Evolutionary conservation across 2,888 invertebrate genomes (phyloP), one percentile per base, ranked within the genome.

Genomic region (Nemoura dubitans): DNA sequence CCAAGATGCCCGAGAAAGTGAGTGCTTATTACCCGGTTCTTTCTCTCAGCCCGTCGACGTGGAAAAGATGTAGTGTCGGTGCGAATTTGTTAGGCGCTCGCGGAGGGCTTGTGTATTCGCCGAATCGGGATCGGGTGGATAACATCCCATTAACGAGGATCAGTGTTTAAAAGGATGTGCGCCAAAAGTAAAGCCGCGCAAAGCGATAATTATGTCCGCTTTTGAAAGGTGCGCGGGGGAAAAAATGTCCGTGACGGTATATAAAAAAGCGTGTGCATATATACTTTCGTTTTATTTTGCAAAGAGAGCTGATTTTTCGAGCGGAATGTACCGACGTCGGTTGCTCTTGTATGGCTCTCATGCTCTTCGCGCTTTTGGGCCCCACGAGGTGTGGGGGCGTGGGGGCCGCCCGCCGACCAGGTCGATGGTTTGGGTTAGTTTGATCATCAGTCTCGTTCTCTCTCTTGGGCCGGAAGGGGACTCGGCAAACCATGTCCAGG

Each of bases 401-500:
- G 88, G 86, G 78, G 85, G 87, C 85, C 59, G 21, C 59, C n/a
- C n/a, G 36, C 36, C 3, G 36, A 10, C 3, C 59, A 59, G 86
- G 80, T 84, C 36, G 86, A 59, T 76, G 83, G 82, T 27, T 28
- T 42, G 29, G 36, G 81, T 30, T 81, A 81, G 76, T 78, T 59
- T 78, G 87, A 81, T 87, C 85, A 85, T 87, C 87, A 85, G 80
- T 85, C 87, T 76, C 87, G 76, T 81, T 77, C 83, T 82, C 83
- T 82, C 81, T 59, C 83, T 76, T 28, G 43, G 82, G 81, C 36
- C 36, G 83, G 83, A 84, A 82, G 87, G 85, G 85, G 85, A 87
- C 87, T 85, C 85, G 81, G 87, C 87, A 82, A 87, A 85, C 87
- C 87, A 85, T 87, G 87, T 87, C 87, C 83, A 42, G 29, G 85